Evolutionary conservation across 2,797 vertebrate species (phyloP).

Genomic region (Pseudochaenichthys georgianus): DNA sequence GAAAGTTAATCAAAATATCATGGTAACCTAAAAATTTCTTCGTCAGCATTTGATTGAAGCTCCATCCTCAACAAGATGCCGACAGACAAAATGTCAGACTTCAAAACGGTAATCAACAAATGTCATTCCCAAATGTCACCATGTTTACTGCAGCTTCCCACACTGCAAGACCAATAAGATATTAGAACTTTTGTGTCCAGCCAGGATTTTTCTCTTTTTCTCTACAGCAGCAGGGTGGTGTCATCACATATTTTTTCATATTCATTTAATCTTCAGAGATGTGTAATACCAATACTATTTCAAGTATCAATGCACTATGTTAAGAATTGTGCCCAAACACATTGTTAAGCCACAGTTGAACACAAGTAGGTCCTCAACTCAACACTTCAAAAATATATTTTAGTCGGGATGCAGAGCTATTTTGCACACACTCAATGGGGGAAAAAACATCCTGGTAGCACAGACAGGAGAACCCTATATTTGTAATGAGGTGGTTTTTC

Average conservation of each 20-base stretch:
- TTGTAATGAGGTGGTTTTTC: neutral
- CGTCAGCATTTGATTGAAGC: too few species aligned
- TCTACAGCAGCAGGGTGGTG: neutral
- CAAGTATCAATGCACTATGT: neutral
- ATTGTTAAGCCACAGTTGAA: neutral
- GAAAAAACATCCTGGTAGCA: too few species aligned
- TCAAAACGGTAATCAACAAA: too few species aligned
- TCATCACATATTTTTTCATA: neutral
- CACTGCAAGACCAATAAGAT: conserved; percentile 4
- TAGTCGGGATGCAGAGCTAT: neutral
- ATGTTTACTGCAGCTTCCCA: conserved; percentile 21
- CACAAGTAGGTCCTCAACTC: neutral
- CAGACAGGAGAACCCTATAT: too few species aligned
- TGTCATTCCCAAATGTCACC: conserved; percentile 37
- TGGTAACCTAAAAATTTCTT: too few species aligned
- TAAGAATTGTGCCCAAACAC: neutral
- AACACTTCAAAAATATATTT: neutral
- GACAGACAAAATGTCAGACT: too few species aligned
- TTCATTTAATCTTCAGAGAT: neutral
- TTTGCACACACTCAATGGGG: neutral
- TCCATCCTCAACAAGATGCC: too few species aligned
- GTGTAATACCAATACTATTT: conserved; percentile 3
- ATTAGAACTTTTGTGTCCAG: neutral
- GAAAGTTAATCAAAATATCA: too few species aligned
- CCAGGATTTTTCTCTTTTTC: neutral